Evolutionary conservation across 2,113 vertebrate genomes (phyloP), one percentile per base, ranked within the genome.

Genomic region (Atractosteus spatula): DNA sequence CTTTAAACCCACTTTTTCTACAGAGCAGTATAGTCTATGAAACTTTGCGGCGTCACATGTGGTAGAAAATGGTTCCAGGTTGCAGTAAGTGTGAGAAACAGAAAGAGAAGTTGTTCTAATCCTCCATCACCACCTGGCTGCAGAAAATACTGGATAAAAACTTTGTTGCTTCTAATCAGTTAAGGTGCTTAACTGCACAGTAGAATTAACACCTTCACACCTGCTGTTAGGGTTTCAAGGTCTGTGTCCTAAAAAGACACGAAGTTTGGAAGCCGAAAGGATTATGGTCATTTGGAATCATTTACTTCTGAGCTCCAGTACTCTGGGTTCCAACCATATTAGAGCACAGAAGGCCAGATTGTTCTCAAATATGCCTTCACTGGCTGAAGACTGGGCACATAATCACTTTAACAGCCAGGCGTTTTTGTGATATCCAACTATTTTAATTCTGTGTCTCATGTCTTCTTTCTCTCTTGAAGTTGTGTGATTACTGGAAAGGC

Each of bases 371-470:
- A n/a, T 69, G 63, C 63, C 14, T 68, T 51, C 42, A 2, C 7
- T 47, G 55, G 41, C 12, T 62, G 59, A 66, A 64, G 63, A 55
- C 62, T 65, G 70, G 66, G 29, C 29, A 29, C 1, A 29, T 29
- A 64, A 77, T 80, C 73, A 71, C 72, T 67, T 67, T 75, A 54
- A 67, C 70, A 70, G 8, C 47, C 71, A 17, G 41, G 61, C 66
- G 41, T 71, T 63, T 68, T 68, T 63, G 63, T 29, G 54, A 55
- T 63, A 61, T 63, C 76, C 73, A 76, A 68, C 74, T 75, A 62
- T 75, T 80, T 79, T 75, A 75, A 77, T 77, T 73, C 65, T 45
- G 43, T 67, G 16, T 74, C 73, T 71, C 69, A 62, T 71, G 54
- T 75, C 73, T 76, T 29, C 41, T 63, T 51, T 54, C 57, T 57